These are phyloP conservation scores for Hyppa rectilinea DNA, from an alignment of 2,888 invertebrate species.

Conservation along the genomic window DNA sequence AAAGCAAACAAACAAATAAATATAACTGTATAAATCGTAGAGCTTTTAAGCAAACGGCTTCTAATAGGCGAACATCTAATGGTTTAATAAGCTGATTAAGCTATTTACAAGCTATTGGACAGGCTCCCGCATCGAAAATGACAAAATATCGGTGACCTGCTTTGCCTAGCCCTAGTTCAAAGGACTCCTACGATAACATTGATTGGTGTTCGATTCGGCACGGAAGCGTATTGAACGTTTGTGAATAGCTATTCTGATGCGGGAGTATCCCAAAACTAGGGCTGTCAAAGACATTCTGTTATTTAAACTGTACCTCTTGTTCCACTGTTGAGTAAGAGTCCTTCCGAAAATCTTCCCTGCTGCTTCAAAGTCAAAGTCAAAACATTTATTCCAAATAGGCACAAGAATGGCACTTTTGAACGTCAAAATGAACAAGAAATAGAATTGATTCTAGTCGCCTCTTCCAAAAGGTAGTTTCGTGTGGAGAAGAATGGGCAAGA, in stretches of 20 bases:
- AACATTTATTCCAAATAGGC: too few species aligned
- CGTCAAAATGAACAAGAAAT: too few species aligned
- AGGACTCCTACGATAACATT: background rate
- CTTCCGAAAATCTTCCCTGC: too few species aligned
- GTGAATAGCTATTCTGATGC: background rate
- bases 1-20: too few species aligned
- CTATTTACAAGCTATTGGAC: background rate
- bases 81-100: background rate
- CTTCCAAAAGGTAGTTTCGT: too few species aligned
- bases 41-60: too few species aligned
- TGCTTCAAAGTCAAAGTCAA: too few species aligned
- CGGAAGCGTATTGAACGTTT: background rate
- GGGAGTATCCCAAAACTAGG: background rate
- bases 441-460: too few species aligned
- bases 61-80: too few species aligned
- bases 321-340: background rate
- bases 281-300: background rate
- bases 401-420: too few species aligned
- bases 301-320: background rate
- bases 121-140: background rate
- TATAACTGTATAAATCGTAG: too few species aligned
- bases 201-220: background rate
- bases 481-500: too few species aligned
- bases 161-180: background rate
- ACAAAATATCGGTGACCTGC: background rate